Conservation (phyloP, 2,797 vertebrate genomes). For the Danio albolineatus region DNA sequence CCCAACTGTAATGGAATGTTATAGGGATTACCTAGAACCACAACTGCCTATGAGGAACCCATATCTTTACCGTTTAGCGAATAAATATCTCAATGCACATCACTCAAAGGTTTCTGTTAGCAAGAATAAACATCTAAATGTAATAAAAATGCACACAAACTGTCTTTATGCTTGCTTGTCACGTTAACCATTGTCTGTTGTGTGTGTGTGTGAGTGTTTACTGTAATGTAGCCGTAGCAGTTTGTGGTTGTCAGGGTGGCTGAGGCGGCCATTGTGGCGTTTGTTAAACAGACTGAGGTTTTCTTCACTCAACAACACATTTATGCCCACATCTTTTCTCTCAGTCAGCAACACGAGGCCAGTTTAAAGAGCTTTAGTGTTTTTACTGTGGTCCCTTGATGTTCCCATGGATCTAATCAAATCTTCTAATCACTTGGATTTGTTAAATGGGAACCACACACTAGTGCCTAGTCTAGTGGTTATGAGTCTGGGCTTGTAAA, state of each 20-base stretch:
- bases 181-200: constrained; percentile 23
- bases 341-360: not conserved
- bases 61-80: no score
- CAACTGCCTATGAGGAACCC: no score
- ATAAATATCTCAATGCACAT: constrained; percentile 15
- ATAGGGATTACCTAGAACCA: no score
- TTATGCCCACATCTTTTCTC: constrained; percentile 30
- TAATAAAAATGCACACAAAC: constrained; percentile 3
- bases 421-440: constrained; percentile 10
- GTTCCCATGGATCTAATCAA: not conserved
- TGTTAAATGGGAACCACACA: constrained; percentile 8
- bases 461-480: not conserved
- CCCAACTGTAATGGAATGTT: no score
- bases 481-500: not conserved
- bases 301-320: constrained; percentile 34
- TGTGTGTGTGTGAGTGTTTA: constrained; percentile 33
- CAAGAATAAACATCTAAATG: not conserved
- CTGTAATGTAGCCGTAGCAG: constrained; percentile 12
- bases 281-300: constrained; percentile 37
- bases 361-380: constrained; percentile 4
- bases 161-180: constrained; percentile 8
- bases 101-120: not conserved
- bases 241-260: constrained; percentile 41
- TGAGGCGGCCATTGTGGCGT: constrained; percentile 38
- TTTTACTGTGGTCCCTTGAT: constrained; percentile 30